These are phyloP conservation scores for Ammospiza nelsoni DNA, from an alignment of 2,113 vertebrate genomes.

Conservation along the genomic window DNA sequence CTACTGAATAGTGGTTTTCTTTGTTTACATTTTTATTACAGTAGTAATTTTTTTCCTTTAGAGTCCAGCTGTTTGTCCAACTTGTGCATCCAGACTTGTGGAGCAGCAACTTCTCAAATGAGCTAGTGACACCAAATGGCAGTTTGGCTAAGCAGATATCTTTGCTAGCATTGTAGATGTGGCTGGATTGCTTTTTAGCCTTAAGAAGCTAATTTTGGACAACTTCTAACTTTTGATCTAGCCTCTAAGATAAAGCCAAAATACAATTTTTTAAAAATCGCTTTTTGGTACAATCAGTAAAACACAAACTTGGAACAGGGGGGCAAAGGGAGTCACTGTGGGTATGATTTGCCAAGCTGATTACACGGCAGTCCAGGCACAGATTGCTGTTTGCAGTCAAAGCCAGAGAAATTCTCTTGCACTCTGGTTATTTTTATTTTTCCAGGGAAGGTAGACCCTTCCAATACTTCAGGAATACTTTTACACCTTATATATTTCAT, in stretches of 20 bases:
- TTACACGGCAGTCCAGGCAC: no score
- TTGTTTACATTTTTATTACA: neutral
- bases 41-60: neutral
- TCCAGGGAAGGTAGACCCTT: neutral
- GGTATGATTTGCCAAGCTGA: neutral
- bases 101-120: neutral
- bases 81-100: neutral
- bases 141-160: neutral
- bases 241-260: neutral
- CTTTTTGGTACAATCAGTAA: neutral
- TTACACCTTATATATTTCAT: neutral
- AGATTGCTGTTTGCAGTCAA: neutral
- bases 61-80: neutral
- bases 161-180: neutral
- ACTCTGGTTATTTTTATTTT: neutral
- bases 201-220: neutral
- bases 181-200: neutral
- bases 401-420: neutral
- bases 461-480: neutral
- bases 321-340: neutral
- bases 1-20: neutral
- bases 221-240: neutral
- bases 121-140: neutral
- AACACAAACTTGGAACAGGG: neutral
- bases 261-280: rapidly evolving